A percentile compares a stretch with the other conserved stretches of the same genome.
phyloP scores from a whole-genome alignment of 1,140 invertebrate genomes.

The Drosophila triauraria region DNA sequence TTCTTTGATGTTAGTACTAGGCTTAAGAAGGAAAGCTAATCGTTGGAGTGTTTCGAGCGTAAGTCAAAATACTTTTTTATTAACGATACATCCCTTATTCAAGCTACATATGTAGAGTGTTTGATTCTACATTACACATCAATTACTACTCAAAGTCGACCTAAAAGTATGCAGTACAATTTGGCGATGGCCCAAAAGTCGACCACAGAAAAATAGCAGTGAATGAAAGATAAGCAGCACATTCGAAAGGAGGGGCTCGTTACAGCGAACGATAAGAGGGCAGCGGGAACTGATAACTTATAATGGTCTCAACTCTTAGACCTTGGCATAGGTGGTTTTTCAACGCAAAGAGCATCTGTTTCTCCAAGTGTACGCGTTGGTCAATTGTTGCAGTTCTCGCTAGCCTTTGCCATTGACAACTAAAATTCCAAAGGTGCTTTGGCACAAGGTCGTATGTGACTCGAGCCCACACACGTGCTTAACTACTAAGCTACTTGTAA shows the following conservation, averaged over 20 bases:
- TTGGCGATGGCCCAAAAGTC: neutral
- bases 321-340: neutral
- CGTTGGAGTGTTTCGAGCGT: neutral
- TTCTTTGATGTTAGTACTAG: too few relatives aligned
- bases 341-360: neutral
- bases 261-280: slow-evolving; percentile 11
- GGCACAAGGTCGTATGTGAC: slow-evolving; percentile 39
- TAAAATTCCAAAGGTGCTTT: slow-evolving; percentile 33
- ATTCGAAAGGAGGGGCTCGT: slow-evolving; percentile 24
- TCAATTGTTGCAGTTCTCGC: neutral
- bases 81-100: neutral
- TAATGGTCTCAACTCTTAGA: neutral
- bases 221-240: too few relatives aligned
- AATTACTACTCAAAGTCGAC: neutral
- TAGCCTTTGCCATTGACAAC: neutral
- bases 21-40: neutral
- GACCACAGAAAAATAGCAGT: neutral
- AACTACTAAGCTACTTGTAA: slow-evolving; percentile 18
- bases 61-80: neutral
- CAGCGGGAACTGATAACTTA: neutral
- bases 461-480: slow-evolving; percentile 21
- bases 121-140: slow-evolving; percentile 8
- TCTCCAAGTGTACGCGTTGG: neutral
- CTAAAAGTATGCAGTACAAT: slow-evolving; percentile 35
- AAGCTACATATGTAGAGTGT: neutral